Base-by-base conservation (phyloP, 2,888 invertebrate genomes). In the Ochlodes sylvanus region DNA sequence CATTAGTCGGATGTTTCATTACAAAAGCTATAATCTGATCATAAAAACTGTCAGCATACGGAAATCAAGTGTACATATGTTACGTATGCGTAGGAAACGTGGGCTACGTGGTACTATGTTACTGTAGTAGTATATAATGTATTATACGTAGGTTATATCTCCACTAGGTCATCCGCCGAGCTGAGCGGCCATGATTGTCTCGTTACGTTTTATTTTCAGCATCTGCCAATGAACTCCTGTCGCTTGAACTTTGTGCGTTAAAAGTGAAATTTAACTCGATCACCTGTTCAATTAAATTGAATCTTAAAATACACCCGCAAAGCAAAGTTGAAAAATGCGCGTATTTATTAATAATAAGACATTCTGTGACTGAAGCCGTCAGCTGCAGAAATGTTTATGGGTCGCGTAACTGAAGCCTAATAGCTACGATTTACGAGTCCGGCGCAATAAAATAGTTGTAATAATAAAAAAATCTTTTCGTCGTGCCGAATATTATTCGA, bases 171-270 rank as follows among this genome's bases (percentile, higher is more conserved):
- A 56, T 50, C 38, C 21, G 42, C 21, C 65, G 65, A 66, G 50
- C 58, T 34, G 57, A 41, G 67, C 73, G 79, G 74, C 79, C 77
- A 68, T 76, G 79, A 76, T 73, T 69, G 69, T 78, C 76, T 76
- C 71, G 65, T 73, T 70, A 34, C 75, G 79, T 79, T 84, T 87
- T 84, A 87, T 89, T 87, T 83, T 77, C 78, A 79, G 78, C 74
- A 66, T 75, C 79, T 81, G 82, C 79, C 80, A 85, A 82, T 82
- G 81, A 84, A 84, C 81, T 75, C 74, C 70, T 65, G 54, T 63
- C 47, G 63, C 10, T 52, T 58, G 63, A 68, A 63, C 52, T 68
- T 32, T 12, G 38, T 10, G 50, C 54, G 68, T 56, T 68, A 56
- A 55, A 44, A 56, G 17, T 34, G 55, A 52, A 58, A 54, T 67